A percentile compares a stretch with the other conserved stretches of the same genome.
Evolutionary conservation across 2,888 invertebrate genomes (phyloP).

Genomic region (Orchesella flavescens): DNA sequence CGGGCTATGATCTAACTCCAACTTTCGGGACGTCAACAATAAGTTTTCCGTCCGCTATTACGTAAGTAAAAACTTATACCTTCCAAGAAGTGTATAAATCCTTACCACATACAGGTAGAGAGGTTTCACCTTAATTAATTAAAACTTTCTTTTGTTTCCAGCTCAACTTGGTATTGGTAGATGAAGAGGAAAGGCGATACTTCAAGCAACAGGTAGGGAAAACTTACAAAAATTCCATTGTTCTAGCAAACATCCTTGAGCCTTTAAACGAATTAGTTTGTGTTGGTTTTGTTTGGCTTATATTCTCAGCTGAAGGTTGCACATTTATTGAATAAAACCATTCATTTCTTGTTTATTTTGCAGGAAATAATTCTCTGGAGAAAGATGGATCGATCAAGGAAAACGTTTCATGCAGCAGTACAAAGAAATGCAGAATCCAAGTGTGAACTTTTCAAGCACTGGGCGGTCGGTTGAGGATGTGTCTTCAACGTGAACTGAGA

Average conservation of each 20-base stretch:
- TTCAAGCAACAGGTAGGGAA: slow-evolving; percentile 93
- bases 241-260: too few species aligned
- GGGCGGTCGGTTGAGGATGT: slow-evolving; percentile 8
- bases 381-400: slow-evolving; percentile 90
- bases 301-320: not conserved
- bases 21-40: slow-evolving; percentile 99
- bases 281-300: too few species aligned
- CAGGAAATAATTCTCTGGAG: slow-evolving; percentile 94
- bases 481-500: too few species aligned
- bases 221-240: too few species aligned
- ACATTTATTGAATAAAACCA: not conserved
- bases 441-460: slow-evolving; percentile 63
- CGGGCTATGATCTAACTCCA: slow-evolving; percentile 98
- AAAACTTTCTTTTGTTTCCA: slow-evolving; percentile 18
- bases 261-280: too few species aligned
- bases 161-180: slow-evolving; percentile 97
- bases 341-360: not conserved
- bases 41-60: slow-evolving; percentile 99
- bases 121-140: too few species aligned
- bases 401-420: slow-evolving; percentile 72
- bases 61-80: too few species aligned
- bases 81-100: too few species aligned
- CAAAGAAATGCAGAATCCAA: slow-evolving; percentile 71
- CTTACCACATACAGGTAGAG: too few species aligned
- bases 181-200: slow-evolving; percentile 98